These are phyloP conservation scores for Perodicticus potto DNA, from an alignment of 2,797 vertebrate species.

Conservation along the genomic window DNA sequence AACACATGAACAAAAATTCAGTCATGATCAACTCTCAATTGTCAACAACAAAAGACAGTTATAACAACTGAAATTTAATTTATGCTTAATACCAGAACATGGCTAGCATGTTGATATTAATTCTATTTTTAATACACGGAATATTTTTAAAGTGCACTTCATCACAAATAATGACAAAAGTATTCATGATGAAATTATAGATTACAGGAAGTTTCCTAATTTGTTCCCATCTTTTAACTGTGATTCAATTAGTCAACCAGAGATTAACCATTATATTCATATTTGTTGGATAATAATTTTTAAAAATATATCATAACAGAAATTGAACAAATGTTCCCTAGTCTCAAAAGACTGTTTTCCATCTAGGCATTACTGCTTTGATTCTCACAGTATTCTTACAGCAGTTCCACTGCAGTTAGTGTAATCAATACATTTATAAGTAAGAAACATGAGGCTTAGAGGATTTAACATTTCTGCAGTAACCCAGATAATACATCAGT, in stretches of 20 bases:
- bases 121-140: background rate
- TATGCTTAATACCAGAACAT: background rate
- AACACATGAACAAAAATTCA: background rate
- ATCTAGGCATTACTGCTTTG: background rate
- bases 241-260: background rate
- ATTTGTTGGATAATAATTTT: background rate
- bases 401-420: background rate
- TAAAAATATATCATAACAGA: background rate
- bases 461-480: background rate
- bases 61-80: background rate
- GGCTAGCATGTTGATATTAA: background rate
- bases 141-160: background rate
- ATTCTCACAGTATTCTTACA: background rate
- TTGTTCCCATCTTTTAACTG: background rate
- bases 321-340: conserved; percentile 11
- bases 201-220: background rate
- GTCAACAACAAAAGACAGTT: background rate
- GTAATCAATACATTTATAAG: background rate
- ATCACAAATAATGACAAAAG: background rate
- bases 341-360: background rate
- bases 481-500: background rate
- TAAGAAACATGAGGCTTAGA: background rate
- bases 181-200: background rate
- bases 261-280: conserved; percentile 40
- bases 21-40: background rate